Evolutionary conservation across 2,797 vertebrate genomes (phyloP), one percentile per base, ranked within the genome.

Genomic region (Euphonia xanthogaster): DNA sequence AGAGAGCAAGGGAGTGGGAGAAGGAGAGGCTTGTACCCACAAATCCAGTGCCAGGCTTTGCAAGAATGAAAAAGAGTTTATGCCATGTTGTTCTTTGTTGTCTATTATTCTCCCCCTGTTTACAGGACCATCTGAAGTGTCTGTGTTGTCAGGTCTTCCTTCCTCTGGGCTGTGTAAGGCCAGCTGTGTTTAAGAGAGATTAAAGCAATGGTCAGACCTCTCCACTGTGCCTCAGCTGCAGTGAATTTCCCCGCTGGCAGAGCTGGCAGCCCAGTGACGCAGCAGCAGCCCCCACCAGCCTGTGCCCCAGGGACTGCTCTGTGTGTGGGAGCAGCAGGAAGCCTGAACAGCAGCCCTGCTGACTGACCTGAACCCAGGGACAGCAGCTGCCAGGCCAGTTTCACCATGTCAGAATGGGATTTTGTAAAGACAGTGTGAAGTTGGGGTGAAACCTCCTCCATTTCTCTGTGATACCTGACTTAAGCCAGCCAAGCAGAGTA

Each of bases 221-320:
- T 58, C 35, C 51, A 5, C 2, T 1, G 16, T 75, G 67, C 51
- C 55, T 44, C 47, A n/a, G 44, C 37, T 81, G 65, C 54, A 68
- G 10, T 18, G 66, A 37, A 55, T 45, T 40, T 87, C 4, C 25
- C 73, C 2, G 1, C 12, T 2, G 2, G 45, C 4, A 1, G 9
- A 8, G 39, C n/a, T 73, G 60, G 51, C 37, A 74, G 54, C 25
- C 19, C 2, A 0, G n/a, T 30, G 45, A 23, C 1, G 4, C 6
- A 39, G 24, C 1, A 1, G 57, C 6, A 31, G 31, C 12, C 23
- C 22, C 53, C 2, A 2, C 2, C 48, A 71, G 37, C n/a, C 39
- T 0, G 0, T 1, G 4, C 11, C 25, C 44, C 60, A 40, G 67
- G 44, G 50, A 40, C n/a, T 25, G 45, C 31, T 68, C 14, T 31